Evolutionary conservation across 1,140 invertebrate species (phyloP), one percentile per base, ranked within the genome.

Genomic region (Calycopis cecrops): DNA sequence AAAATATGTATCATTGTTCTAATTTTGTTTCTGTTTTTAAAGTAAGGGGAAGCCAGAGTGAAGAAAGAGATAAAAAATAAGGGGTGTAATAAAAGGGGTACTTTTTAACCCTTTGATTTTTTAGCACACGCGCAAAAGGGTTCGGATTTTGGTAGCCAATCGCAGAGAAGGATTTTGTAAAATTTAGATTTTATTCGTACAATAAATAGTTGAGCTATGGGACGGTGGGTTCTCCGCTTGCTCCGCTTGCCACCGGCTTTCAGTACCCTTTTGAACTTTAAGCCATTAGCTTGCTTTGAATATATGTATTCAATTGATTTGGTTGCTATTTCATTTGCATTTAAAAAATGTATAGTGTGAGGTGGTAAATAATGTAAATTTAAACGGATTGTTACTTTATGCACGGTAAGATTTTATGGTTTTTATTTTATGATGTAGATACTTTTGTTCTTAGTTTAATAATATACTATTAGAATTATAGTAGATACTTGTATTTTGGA

Each of bases 41-140:
- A 28, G 21, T 28, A 28, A 28, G 48, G 21, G 14, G n/a, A 38
- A 12, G 35, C 17, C 17, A 37, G 18, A 28, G 21, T 28, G 21
- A 54, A 69, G 67, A 76, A 73, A 79, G 74, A 62, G 77, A 74
- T 71, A 68, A 53, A 75, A 71, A 65, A 68, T 63, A 57, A 63
- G 55, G 77, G 77, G 76, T 72, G 63, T 37, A 60, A 53, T 59
- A 70, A 73, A 80, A 82, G 79, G 69, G 82, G 82, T 78, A 81
- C 73, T 75, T 72, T 79, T 76, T 71, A 85, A 82, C 82, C 82
- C 79, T 83, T 82, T 72, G 60, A 28, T 78, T 84, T 81, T 86
- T 86, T 84, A 84, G 80, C 82, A 86, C 82, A 84, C 65, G 82
- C 82, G 80, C 80, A 84, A 79, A 76, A 63, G 73, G 73, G 70